A percentile compares a stretch with the other conserved stretches of the same genome.
Conservation (phyloP, 2,888 invertebrate genomes). For the Charanyca ferruginea region DNA sequence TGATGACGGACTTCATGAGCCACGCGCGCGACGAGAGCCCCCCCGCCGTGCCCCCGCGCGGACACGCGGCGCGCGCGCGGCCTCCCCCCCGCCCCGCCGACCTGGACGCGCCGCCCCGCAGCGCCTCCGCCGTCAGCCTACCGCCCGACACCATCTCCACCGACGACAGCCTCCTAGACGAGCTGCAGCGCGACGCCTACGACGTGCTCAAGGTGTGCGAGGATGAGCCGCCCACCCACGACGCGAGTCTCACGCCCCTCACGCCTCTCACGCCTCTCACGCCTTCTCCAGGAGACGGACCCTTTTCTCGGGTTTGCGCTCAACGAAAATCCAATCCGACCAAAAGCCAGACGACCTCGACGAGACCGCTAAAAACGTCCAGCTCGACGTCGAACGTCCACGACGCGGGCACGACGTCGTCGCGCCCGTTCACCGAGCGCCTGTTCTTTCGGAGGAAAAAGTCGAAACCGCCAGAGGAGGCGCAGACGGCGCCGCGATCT, state of each 20-base stretch:
- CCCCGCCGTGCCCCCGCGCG: conserved; percentile 78
- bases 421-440: conserved; percentile 84
- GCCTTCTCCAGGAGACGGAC: conserved; percentile 71
- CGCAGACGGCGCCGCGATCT: conserved; percentile 66
- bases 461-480: conserved; percentile 79
- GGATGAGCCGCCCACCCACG: conserved; percentile 74
- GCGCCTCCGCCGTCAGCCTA: conserved; percentile 91
- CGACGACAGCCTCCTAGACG: conserved; percentile 87
- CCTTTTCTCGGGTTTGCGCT: conserved; percentile 84
- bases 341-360: conserved; percentile 77
- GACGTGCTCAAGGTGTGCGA: conserved; percentile 86
- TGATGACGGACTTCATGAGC: conserved; percentile 83
- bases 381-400: conserved; percentile 87
- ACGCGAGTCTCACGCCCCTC: conserved; percentile 25
- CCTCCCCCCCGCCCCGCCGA: conserved; percentile 67
- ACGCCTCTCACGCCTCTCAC: conserved; percentile 24
- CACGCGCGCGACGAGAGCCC: conserved; percentile 71
- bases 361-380: conserved; percentile 83
- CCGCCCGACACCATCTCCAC: conserved; percentile 74
- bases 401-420: conserved; percentile 78
- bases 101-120: conserved; percentile 91
- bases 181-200: conserved; percentile 83
- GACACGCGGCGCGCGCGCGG: conserved; percentile 70
- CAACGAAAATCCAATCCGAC: conserved; percentile 88
- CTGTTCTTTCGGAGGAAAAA: conserved; percentile 85